A percentile compares a stretch with the other conserved stretches of the same genome.
Evolutionary conservation across 2,113 vertebrate genomes (phyloP).

Genomic region (Sarotherodon lohbergeri): DNA sequence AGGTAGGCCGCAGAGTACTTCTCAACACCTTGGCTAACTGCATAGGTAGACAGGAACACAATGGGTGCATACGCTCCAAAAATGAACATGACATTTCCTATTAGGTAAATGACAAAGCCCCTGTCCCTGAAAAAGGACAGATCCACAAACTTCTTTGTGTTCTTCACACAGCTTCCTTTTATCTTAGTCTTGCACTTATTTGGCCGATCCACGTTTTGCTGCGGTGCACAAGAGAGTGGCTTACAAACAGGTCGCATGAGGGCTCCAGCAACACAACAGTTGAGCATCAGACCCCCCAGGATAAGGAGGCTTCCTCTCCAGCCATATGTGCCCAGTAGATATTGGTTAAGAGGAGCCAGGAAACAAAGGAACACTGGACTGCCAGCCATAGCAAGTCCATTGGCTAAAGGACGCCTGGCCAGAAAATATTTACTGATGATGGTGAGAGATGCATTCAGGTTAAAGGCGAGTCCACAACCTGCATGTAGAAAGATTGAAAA

Average conservation of each 20-base stretch:
- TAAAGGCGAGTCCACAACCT: constrained; percentile 81
- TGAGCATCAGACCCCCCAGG: constrained; percentile 76
- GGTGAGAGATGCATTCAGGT: constrained; percentile 83
- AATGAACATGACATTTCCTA: constrained; percentile 78
- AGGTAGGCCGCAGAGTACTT: constrained; percentile 77
- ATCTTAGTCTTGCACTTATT: background rate
- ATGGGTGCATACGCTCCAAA: constrained; percentile 79
- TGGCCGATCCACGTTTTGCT: background rate
- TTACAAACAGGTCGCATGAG: constrained; percentile 75
- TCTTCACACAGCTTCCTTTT: constrained; percentile 51
- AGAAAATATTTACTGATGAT: constrained; percentile 83
- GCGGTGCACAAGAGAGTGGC: background rate
- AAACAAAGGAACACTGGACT: constrained; percentile 77
- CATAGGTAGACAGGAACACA: constrained; percentile 78
- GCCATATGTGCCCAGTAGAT: constrained; percentile 73
- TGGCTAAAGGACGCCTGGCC: constrained; percentile 74
- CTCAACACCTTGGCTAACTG: constrained; percentile 71
- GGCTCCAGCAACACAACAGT: constrained; percentile 81
- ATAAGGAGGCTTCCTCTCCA: constrained; percentile 83
- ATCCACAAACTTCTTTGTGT: constrained; percentile 67
- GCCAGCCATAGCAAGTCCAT: constrained; percentile 80
- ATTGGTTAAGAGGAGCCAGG: constrained; percentile 77
- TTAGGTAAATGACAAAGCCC: constrained; percentile 80
- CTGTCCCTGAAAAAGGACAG: constrained; percentile 79
- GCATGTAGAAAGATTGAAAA: constrained; percentile 10